Evolutionary conservation across 2,113 vertebrate genomes (phyloP).

Genomic region (Elgaria multicarinata): DNA sequence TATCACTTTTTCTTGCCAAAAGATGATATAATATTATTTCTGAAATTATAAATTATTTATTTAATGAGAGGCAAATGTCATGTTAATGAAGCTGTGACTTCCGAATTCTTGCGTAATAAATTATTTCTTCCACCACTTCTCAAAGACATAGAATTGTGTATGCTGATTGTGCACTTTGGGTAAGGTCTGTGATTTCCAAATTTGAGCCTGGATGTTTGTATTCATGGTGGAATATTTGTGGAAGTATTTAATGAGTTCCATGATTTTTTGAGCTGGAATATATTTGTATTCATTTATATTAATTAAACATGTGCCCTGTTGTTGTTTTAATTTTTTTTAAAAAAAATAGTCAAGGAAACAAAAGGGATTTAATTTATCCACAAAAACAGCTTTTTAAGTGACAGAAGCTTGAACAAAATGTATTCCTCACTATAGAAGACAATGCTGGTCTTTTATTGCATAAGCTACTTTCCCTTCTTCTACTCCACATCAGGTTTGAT

Average conservation of each 20-base stretch:
- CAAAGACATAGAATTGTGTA: constrained; percentile 55
- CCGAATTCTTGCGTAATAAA: constrained; percentile 7
- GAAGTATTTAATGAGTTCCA: constrained; percentile 60
- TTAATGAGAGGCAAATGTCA: constrained; percentile 44
- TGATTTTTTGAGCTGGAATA: constrained; percentile 56
- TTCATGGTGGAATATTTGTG: constrained; percentile 60
- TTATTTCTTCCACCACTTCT: constrained; percentile 45
- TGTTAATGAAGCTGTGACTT: constrained; percentile 56
- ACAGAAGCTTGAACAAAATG: constrained; percentile 37
- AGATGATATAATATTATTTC: constrained; percentile 56
- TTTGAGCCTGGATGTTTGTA: constrained; percentile 50
- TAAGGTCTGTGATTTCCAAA: constrained; percentile 62
- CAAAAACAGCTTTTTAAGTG: constrained; percentile 49
- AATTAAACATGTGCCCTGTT: constrained; percentile 60
- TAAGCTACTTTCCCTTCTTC: neutral
- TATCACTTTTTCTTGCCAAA: constrained; percentile 21
- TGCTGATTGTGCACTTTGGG: constrained; percentile 63
- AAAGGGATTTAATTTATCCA: constrained; percentile 54
- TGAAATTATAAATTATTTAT: constrained; percentile 39
- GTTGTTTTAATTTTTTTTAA: constrained; percentile 60
- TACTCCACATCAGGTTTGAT: neutral
- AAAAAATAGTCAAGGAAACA: constrained; percentile 49
- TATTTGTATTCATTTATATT: constrained; percentile 71
- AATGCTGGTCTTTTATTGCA: constrained; percentile 10
- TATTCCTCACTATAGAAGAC: constrained; percentile 45